Evolutionary conservation across 2,888 invertebrate genomes (phyloP).

Genomic region (Lasioglossum leucozonium): DNA sequence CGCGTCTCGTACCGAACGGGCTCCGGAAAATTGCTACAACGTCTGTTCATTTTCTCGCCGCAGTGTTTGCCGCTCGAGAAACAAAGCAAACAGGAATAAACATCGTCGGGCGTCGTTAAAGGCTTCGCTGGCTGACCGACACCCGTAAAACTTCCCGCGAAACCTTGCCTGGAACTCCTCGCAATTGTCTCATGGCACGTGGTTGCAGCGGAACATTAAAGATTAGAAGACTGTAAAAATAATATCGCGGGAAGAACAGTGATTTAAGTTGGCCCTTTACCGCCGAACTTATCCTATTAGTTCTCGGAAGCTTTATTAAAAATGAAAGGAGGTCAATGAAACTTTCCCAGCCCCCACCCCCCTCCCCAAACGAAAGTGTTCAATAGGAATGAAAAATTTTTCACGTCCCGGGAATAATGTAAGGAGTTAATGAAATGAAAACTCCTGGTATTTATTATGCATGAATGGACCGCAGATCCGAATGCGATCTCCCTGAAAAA

Average conservation of each 20-base stretch:
- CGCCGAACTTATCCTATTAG: not conserved
- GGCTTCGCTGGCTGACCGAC: not conserved
- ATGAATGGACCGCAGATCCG: not conserved
- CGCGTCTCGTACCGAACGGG: conserved; percentile 32
- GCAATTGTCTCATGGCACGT: not conserved
- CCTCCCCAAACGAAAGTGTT: not conserved
- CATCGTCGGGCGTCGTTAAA: not conserved
- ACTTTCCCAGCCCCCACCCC: too few species aligned
- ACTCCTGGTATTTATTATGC: not conserved
- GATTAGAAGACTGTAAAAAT: conserved; percentile 1
- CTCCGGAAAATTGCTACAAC: conserved; percentile 20
- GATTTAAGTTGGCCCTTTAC: not conserved
- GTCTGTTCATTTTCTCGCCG: conserved; percentile 26
- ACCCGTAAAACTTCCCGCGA: not conserved
- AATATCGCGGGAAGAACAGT: not conserved
- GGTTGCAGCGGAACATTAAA: not conserved
- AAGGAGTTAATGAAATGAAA: conserved; percentile 3
- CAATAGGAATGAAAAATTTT: not conserved
- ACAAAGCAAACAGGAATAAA: not conserved
- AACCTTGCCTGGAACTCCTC: not conserved
- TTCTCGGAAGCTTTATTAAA: not conserved
- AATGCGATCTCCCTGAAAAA: not conserved
- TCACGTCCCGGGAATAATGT: not conserved
- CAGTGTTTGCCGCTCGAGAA: not conserved
- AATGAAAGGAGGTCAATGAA: conserved; percentile 6